Evolutionary conservation across 1,140 invertebrate genomes (phyloP), one percentile per base, ranked within the genome.

Genomic region (Lanistes nyassanus): DNA sequence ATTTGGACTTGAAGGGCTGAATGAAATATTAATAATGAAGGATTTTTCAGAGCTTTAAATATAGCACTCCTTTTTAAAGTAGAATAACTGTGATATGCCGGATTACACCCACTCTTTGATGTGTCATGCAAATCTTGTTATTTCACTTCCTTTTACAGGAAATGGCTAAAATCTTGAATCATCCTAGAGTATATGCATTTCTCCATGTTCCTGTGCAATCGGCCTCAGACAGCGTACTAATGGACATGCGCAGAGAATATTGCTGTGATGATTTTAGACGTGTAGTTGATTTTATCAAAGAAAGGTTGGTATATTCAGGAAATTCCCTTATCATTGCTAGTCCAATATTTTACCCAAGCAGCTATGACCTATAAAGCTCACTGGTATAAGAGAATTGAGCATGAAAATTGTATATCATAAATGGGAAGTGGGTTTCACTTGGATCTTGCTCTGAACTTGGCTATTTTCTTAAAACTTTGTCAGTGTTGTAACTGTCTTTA

Each of bases 221-320:
- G 19, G 98, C 96, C 3, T 98, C 96, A 84, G 96, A 99, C 91
- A 92, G 93, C 71, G 97, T 99, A 16, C 89, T 99, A 3, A 92
- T 92, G 0, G 97, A 99, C 81, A 99, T 99, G 98, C 98, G 97
- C 86, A 90, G 98, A 78, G 97, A 99, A 88, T 99, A 99, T 87
- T 93, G 92, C 19, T 88, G 93, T 42, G 92, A 91, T 1, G 96
- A 99, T 82, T 99, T 99, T 89, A 93, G 95, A 87, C 90, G 92
- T 60, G 95, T 99, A 3, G 96, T 98, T 0, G 92, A 98, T 83
- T 97, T 93, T 84, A 89, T 99, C 3, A 92, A 91, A 79, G 89
- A 93, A 78, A 93, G 91, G 92, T 96, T 58, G 64, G n/a, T 70
- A 77, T 82, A 53, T n/a, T 26, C 31, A 74, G 19, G 21, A 34